These are phyloP conservation scores for Danio kyathit DNA, from an alignment of 2,797 vertebrate genomes.

Conservation along the genomic window DNA sequence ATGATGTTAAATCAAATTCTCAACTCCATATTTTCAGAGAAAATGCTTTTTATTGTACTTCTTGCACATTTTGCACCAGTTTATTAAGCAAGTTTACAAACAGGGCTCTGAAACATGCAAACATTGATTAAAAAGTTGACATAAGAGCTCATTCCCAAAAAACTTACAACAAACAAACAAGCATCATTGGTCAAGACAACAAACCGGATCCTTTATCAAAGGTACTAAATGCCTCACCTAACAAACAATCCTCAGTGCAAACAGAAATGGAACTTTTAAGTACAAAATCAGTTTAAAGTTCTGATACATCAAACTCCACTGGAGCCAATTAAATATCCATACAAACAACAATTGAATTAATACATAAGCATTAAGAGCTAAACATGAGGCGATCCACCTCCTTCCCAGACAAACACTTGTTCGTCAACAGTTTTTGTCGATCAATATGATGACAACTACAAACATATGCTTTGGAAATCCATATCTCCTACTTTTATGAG, in stretches of 20 bases:
- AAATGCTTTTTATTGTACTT: neutral
- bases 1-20: neutral
- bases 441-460: constrained; percentile 78
- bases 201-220: constrained; percentile 54
- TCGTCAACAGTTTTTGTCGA: constrained; percentile 66
- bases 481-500: constrained; percentile 76
- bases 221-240: constrained; percentile 42
- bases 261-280: constrained; percentile 76
- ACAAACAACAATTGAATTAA: constrained; percentile 59
- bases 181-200: constrained; percentile 49
- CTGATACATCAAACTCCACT: constrained; percentile 78
- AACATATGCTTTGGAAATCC: constrained; percentile 70
- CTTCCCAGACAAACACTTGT: constrained; percentile 50
- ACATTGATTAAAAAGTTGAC: constrained; percentile 3
- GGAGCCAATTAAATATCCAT: constrained; percentile 72
- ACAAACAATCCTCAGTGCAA: constrained; percentile 58
- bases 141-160: constrained; percentile 50
- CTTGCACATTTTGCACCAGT: neutral
- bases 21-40: neutral
- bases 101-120: neutral
- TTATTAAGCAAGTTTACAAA: neutral
- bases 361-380: constrained; percentile 50
- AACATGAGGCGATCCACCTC: constrained; percentile 52
- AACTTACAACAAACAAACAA: constrained; percentile 52
- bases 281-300: constrained; percentile 69